These are phyloP conservation scores for Stomorhina lunata DNA, from an alignment of 2,888 invertebrate species.

Conservation along the genomic window DNA sequence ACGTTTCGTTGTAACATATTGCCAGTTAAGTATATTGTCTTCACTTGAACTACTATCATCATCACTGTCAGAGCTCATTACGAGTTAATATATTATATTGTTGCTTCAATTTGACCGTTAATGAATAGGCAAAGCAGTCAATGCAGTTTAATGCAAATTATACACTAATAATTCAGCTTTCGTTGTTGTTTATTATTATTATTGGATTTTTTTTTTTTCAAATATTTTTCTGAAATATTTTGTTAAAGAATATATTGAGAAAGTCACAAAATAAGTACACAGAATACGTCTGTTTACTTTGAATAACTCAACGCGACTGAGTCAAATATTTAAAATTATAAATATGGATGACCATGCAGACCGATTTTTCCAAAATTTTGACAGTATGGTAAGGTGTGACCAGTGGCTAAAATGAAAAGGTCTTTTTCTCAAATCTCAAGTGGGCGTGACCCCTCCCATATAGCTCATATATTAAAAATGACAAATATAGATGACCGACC, in stretches of 20 bases:
- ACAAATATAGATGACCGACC: too few species aligned
- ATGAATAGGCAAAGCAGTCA: too few species aligned
- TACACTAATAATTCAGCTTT: not conserved
- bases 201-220: not conserved
- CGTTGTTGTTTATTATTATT: not conserved
- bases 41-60: not conserved
- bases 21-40: slow-evolving; percentile 14
- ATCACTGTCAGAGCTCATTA: not conserved
- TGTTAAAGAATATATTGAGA: not conserved
- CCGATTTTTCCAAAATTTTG: too few species aligned
- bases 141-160: not conserved
- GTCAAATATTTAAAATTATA: too few species aligned
- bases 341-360: too few species aligned
- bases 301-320: too few species aligned
- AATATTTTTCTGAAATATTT: not conserved
- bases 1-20: slow-evolving; percentile 1
- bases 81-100: not conserved
- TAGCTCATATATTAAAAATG: too few species aligned
- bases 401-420: too few species aligned
- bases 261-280: not conserved
- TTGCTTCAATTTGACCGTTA: not conserved
- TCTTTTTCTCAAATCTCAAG: too few species aligned
- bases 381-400: too few species aligned
- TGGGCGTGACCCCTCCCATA: too few species aligned
- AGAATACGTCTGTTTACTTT: too few species aligned